Conservation (phyloP, 2,797 vertebrate species). For the Cetoscarus ocellatus region DNA sequence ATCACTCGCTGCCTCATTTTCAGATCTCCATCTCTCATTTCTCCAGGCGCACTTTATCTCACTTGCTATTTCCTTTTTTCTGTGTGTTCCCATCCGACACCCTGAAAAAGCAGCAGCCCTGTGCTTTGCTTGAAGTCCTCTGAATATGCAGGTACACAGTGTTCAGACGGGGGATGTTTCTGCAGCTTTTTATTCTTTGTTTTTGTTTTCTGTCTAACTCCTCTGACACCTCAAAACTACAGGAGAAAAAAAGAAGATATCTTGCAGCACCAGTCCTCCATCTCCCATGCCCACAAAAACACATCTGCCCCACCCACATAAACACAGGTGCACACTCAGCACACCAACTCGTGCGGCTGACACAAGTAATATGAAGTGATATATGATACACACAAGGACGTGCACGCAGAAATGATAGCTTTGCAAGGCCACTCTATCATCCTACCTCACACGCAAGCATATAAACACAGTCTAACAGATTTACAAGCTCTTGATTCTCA, state of each 20-base stretch:
- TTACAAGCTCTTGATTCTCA: slow-evolving; percentile 10
- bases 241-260: slow-evolving; percentile 32
- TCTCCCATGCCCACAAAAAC: slow-evolving; percentile 3
- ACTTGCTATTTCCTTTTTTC: slow-evolving; percentile 10
- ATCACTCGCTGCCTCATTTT: slow-evolving; percentile 39
- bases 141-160: slow-evolving; percentile 21
- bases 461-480: background rate
- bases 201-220: slow-evolving; percentile 2
- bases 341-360: slow-evolving; percentile 30
- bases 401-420: slow-evolving; percentile 5
- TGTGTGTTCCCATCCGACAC: background rate
- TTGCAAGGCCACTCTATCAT: slow-evolving; percentile 6
- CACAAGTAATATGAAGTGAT: slow-evolving; percentile 24
- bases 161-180: slow-evolving; percentile 3
- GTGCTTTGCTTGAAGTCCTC: background rate
- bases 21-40: slow-evolving; percentile 51
- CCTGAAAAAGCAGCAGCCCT: background rate
- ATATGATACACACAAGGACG: slow-evolving; percentile 29
- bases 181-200: slow-evolving; percentile 8
- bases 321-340: slow-evolving; percentile 48
- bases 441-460: background rate
- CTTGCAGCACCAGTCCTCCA: slow-evolving; percentile 14
- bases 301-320: slow-evolving; percentile 58
- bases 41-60: slow-evolving; percentile 35
- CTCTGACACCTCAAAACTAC: slow-evolving; percentile 21